Base-by-base conservation (phyloP, 2,113 vertebrate species). In the Hirundichthys speculiger region DNA sequence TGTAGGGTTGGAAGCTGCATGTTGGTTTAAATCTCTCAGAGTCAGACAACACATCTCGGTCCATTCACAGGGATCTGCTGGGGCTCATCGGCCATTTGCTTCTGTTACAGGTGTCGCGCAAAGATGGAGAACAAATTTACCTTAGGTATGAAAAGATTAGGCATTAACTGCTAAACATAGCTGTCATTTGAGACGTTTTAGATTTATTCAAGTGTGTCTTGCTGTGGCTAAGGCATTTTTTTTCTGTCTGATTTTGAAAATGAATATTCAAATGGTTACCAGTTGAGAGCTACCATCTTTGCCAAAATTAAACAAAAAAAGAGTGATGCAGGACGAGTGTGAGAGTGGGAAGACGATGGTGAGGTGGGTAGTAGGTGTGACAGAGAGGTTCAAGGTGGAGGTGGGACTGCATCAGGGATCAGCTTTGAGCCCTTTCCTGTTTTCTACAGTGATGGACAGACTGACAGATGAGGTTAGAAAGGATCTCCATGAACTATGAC, bases 1-100 rank as follows among this genome's bases (percentile, higher is more conserved):
- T 40, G 24, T 10, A 55, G 21, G 69, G 30, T 62, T 46, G 24
- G 19, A 62, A 54, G 16, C 25, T 1, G 16, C 24, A 34, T 69
- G 56, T 67, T 59, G 45, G 20, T 71, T 62, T 46, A 48, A 76
- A 10, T 57, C 74, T 38, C 16, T 22, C 55, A 54, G 63, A 73
- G 64, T 56, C 49, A 9, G 61, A 21, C 53, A 40, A n/a, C 66
- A 74, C 69, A 73, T 65, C 59, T 30, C 47, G 38, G 34, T 64
- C 61, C 42, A 10, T 1, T 18, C 14, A 1, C 2, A 0, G 30
- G 4, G 49, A 63, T 70, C 56, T 46, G 47, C 24, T 4, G 10
- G 20, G 45, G 61, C 53, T 73, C 60, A 40, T 0, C 4, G 39
- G 51, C 54, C 21, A n/a, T 83, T 69, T 66, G 73, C 68, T 51